Conservation (phyloP, 1,140 invertebrate species). For the Drosophila suzukii region DNA sequence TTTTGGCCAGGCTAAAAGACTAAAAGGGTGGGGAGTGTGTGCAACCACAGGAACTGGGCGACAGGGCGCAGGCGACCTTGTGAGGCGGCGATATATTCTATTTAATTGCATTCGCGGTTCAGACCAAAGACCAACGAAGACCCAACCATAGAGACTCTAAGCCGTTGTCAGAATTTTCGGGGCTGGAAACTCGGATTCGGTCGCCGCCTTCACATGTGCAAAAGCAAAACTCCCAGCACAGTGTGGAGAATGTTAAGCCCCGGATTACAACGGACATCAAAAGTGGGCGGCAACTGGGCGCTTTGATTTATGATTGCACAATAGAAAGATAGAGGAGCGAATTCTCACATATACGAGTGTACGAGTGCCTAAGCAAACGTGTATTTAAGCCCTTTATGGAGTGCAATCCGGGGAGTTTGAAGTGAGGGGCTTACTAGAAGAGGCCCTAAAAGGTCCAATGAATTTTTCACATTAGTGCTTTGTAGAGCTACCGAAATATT, state of each 20-base stretch:
- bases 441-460: background rate
- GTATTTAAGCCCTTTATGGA: slow-evolving; percentile 26
- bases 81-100: slow-evolving; percentile 68
- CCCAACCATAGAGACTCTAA: slow-evolving; percentile 34
- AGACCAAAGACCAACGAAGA: slow-evolving; percentile 31
- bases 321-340: slow-evolving; percentile 17
- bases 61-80: slow-evolving; percentile 28
- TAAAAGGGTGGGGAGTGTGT: background rate
- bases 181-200: slow-evolving; percentile 4
- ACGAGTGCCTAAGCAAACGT: background rate
- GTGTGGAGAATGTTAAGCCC: slow-evolving; percentile 63
- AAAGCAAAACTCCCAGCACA: slow-evolving; percentile 25
- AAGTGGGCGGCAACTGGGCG: slow-evolving; percentile 43
- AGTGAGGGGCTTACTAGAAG: background rate
- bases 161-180: slow-evolving; percentile 34
- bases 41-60: slow-evolving; percentile 33
- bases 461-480: background rate
- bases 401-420: slow-evolving; percentile 5
- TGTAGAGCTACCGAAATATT: background rate
- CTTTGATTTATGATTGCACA: slow-evolving; percentile 68
- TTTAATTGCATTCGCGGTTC: slow-evolving; percentile 77
- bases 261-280: slow-evolving; percentile 65
- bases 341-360: background rate
- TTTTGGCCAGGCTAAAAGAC: slow-evolving; percentile 45
- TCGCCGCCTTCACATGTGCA: slow-evolving; percentile 18